Percentiles rank a stretch among this genome's conserved stretches.
These are phyloP conservation scores for Netelia virgata DNA, from an alignment of 2,888 invertebrate genomes.

Conservation along the genomic window DNA sequence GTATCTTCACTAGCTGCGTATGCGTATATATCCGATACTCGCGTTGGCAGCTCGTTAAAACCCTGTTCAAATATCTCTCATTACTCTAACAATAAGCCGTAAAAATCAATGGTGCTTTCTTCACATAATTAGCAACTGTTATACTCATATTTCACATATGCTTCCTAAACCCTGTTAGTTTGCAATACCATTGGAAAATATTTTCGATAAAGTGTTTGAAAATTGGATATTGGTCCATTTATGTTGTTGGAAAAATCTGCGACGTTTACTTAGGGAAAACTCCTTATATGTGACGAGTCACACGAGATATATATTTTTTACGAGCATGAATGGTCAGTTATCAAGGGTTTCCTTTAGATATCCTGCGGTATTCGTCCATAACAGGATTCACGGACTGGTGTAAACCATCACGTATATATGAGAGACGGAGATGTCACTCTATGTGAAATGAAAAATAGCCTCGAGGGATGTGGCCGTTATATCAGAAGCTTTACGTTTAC, in stretches of 20 bases:
- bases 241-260: too few species aligned
- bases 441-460: constrained; percentile 63
- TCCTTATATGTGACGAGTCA: neutral
- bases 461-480: constrained; percentile 59
- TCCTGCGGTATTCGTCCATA: neutral
- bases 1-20: too few species aligned
- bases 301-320: constrained; percentile 3
- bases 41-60: constrained; percentile 27
- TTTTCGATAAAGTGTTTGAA: too few species aligned
- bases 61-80: neutral
- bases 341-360: neutral
- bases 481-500: constrained; percentile 62
- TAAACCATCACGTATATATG: constrained; percentile 9
- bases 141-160: too few species aligned
- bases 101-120: too few species aligned
- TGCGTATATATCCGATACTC: constrained; percentile 15
- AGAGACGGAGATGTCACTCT: constrained; percentile 38
- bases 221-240: too few species aligned
- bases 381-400: constrained; percentile 27
- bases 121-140: too few species aligned
- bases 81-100: too few species aligned
- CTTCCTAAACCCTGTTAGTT: too few species aligned
- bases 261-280: too few species aligned
- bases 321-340: constrained; percentile 30
- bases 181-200: too few species aligned